Evolutionary conservation across 2,113 vertebrate species (phyloP).

Genomic region (Sander lucioperca): DNA sequence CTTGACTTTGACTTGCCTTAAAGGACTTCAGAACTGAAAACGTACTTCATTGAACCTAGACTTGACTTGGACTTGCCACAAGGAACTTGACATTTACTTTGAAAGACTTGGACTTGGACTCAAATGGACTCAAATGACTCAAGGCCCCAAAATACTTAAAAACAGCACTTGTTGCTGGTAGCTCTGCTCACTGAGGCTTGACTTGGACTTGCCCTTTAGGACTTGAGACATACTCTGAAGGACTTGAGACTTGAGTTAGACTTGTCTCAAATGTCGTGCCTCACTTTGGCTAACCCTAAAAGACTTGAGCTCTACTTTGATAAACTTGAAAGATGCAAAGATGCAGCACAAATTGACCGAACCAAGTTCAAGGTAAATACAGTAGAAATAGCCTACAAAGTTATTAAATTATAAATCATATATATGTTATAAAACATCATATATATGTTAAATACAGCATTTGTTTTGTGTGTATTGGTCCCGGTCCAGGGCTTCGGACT

Average conservation of each 20-base stretch:
- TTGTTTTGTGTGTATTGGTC: not conserved
- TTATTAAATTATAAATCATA: not conserved
- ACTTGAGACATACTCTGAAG: not conserved
- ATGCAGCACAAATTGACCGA: not conserved
- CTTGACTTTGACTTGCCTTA: not conserved
- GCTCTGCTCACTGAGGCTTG: not conserved
- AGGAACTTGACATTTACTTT: no score
- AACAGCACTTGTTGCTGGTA: not conserved
- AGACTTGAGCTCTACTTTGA: no score
- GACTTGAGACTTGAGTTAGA: not conserved
- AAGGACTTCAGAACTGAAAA: not conserved
- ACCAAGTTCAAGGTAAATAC: not conserved
- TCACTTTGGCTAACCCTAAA: not conserved
- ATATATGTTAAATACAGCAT: not conserved
- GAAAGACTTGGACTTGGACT: not conserved
- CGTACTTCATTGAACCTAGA: not conserved
- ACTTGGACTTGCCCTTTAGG: not conserved
- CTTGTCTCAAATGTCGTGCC: not conserved
- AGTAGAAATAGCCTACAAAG: not conserved
- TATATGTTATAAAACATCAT: not conserved
- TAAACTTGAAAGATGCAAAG: not conserved
- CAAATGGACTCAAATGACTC: no score
- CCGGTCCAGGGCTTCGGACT: not conserved
- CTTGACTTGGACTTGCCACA: not conserved
- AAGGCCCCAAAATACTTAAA: not conserved